These are phyloP conservation scores for Drosophila vallismaia DNA, from an alignment of 2,888 invertebrate genomes.

Conservation along the genomic window DNA sequence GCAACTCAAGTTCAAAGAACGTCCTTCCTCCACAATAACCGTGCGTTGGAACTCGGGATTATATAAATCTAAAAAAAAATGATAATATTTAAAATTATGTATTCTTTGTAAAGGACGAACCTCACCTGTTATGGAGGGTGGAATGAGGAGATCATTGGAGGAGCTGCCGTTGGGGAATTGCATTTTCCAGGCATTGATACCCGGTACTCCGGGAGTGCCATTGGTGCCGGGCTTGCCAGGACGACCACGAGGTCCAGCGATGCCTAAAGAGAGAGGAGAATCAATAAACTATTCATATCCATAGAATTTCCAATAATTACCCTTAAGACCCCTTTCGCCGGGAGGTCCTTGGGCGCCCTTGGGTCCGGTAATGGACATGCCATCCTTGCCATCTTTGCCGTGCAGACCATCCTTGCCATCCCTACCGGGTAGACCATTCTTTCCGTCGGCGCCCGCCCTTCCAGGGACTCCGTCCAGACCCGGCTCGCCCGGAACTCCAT, in stretches of 20 bases:
- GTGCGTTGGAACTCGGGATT: constrained; percentile 84
- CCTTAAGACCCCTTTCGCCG: constrained; percentile 90
- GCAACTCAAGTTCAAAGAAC: constrained; percentile 92
- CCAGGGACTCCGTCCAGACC: constrained; percentile 93
- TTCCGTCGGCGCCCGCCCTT: constrained; percentile 92
- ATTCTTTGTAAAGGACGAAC: not conserved
- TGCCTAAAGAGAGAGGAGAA: constrained; percentile 58
- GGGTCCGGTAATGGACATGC: constrained; percentile 85
- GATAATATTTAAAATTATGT: not conserved
- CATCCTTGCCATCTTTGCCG: constrained; percentile 89
- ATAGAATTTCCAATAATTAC: constrained; percentile 81
- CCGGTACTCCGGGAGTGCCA: constrained; percentile 91
- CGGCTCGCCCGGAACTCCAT: constrained; percentile 95
- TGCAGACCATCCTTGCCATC: constrained; percentile 85
- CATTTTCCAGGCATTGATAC: constrained; percentile 90
- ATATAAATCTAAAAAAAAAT: constrained; percentile 73
- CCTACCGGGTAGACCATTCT: constrained; percentile 89
- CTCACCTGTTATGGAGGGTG: constrained; percentile 92
- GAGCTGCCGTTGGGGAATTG: constrained; percentile 86
- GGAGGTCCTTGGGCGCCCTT: constrained; percentile 88
- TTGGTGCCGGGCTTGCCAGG: constrained; percentile 90
- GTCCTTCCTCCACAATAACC: constrained; percentile 91
- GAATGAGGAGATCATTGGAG: constrained; percentile 89
- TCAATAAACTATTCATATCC: not conserved
- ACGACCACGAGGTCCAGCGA: constrained; percentile 88